Percentiles rank a stretch among this genome's conserved stretches.
phyloP scores from a whole-genome alignment of 1,140 invertebrate genomes.

The Homalodisca vitripennis region DNA sequence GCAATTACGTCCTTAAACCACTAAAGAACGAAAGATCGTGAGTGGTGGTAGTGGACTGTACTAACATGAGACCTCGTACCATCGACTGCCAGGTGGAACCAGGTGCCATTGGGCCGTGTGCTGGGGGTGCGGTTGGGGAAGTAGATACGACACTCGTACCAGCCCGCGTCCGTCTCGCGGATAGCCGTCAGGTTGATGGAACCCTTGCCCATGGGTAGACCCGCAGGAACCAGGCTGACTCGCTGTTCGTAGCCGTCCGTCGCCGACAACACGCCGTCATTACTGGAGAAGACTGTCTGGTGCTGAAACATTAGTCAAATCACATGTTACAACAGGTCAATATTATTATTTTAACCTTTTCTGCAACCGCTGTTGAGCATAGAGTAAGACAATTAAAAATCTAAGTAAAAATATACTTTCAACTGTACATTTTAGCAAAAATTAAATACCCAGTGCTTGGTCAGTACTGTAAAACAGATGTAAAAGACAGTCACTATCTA shows the following conservation, averaged over 20 bases:
- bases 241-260: slow-evolving; percentile 73
- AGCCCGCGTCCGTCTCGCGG: slow-evolving; percentile 83
- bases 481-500: too few species aligned
- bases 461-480: too few species aligned
- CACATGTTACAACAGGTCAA: neutral
- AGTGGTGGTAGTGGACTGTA: too few species aligned
- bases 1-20: too few species aligned
- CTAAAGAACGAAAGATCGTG: too few species aligned
- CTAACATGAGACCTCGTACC: slow-evolving; percentile 63
- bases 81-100: slow-evolving; percentile 82
- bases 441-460: too few species aligned
- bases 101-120: slow-evolving; percentile 82
- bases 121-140: slow-evolving; percentile 85
- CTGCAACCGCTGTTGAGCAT: too few species aligned
- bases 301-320: slow-evolving; percentile 54
- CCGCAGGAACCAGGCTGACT: slow-evolving; percentile 54
- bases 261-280: slow-evolving; percentile 67
- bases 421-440: too few species aligned
- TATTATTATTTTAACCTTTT: neutral
- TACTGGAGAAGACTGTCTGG: slow-evolving; percentile 74
- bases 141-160: slow-evolving; percentile 87
- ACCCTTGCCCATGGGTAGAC: slow-evolving; percentile 63
- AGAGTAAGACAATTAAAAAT: too few species aligned
- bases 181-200: slow-evolving; percentile 89
- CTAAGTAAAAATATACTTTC: too few species aligned